phyloP scores from a whole-genome alignment of 2,797 vertebrate species.

The Semotilus atromaculatus region DNA sequence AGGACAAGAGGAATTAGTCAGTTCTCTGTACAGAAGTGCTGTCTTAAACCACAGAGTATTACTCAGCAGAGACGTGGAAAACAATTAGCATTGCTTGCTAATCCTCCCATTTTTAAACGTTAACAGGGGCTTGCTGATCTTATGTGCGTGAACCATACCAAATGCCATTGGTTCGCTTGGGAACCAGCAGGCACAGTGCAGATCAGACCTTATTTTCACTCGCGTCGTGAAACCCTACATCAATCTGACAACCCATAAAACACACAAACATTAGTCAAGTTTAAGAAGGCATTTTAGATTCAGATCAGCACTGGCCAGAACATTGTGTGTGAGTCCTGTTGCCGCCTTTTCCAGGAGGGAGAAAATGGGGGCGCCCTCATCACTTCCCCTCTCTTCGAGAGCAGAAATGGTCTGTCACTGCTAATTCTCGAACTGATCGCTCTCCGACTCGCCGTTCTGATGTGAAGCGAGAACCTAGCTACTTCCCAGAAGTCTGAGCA shows the following conservation, averaged over 20 bases:
- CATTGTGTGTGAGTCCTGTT: background rate
- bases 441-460: slow-evolving; percentile 70
- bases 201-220: slow-evolving; percentile 45
- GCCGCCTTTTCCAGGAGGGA: slow-evolving; percentile 52
- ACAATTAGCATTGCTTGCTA: slow-evolving; percentile 47
- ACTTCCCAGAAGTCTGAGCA: slow-evolving; percentile 66
- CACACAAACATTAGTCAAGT: slow-evolving; percentile 45
- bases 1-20: slow-evolving; percentile 45
- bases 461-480: slow-evolving; percentile 46
- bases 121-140: background rate
- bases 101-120: slow-evolving; percentile 31
- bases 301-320: slow-evolving; percentile 39
- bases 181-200: background rate
- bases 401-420: slow-evolving; percentile 78
- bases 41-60: slow-evolving; percentile 62
- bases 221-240: slow-evolving; percentile 31
- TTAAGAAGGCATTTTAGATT: slow-evolving; percentile 49
- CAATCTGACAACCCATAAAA: slow-evolving; percentile 41
- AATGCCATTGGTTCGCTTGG: slow-evolving; percentile 7
- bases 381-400: slow-evolving; percentile 60
- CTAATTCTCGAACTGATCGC: slow-evolving; percentile 78
- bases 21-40: slow-evolving; percentile 49
- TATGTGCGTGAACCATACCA: background rate
- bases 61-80: slow-evolving; percentile 26
- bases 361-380: slow-evolving; percentile 57